Evolutionary conservation across 2,113 vertebrate species (phyloP), one percentile per base, ranked within the genome.

Genomic region (Camelus bactrianus): DNA sequence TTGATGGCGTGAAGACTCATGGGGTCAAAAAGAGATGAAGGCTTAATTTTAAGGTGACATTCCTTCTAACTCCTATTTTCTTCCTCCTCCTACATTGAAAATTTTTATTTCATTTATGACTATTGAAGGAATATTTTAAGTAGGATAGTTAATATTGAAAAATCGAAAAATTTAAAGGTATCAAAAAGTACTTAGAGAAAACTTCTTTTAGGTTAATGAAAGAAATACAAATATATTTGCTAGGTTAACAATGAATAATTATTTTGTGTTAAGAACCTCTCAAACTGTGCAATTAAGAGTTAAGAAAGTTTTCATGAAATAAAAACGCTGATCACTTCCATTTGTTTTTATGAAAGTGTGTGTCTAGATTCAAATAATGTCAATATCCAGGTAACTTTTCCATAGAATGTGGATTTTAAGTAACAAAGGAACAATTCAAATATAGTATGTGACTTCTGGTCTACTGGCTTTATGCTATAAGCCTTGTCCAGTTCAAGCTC

Each of bases 141-240:
- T 87, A 93, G 42, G 9, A 58, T 80, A 20, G n/a, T 93, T 91
- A 93, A 46, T 56, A 94, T 87, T 26, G 77, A 52, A 48, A 96
- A 94, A 69, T 20, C 30, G 12, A 83, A 77, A 38, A 19, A 72
- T 76, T 64, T 42, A 92, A 95, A 89, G 2, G 42, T 46, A 70
- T 3, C 79, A n/a, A 50, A 79, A 89, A 79, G 26, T 54, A 75
- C 50, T 65, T 67, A 72, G 64, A 46, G 32, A 82, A 80, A 82
- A 12, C 1, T 8, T 73, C 82, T 69, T 48, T 76, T 22, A 52
- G 35, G 84, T 69, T 64, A 17, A 72, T 81, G 13, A 84, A 70
- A 91, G 11, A 52, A 70, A 65, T 75, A 64, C 9, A 76, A 35
- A 10, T 77, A 67, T 26, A 58, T 69, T 84, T 69, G 69, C 30